Base-by-base conservation (phyloP, 2,888 invertebrate species). In the Eupithecia insigniata region DNA sequence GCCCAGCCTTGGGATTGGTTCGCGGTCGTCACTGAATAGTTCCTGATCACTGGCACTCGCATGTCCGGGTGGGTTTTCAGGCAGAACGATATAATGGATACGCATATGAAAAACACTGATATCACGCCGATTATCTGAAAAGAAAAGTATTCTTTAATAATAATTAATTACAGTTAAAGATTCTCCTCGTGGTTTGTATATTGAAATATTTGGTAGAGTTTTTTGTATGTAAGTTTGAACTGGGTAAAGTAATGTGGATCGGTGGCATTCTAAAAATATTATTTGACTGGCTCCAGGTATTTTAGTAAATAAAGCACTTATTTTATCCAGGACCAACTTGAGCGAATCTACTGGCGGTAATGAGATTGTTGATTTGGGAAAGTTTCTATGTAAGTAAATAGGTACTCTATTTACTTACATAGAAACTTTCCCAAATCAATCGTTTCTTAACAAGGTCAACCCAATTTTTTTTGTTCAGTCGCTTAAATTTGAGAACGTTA, bases 41-140 rank as follows among this genome's bases (percentile, higher is more conserved):
- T 97, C 83, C 95, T 95, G 82, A 98, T 97, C 84, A 97, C 96
- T 78, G 99, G 99, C 85, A 98, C 98, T 85, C 99, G 95, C 98
- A 99, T 98, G 92, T 98, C 99, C 79, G 99, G 99, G 94, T 99
- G 99, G 66, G 99, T 99, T 95, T 99, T 99, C 89, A 99, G 96
- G 95, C 99, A 99, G 95, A 99, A 99, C 83, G 99, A 99, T 92
- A 99, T 95, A 91, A 99, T 99, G 82, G 99, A 99, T 82, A 99
- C 98, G 95, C 99, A 98, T 92, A 99, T 99, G 96, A 99, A 99
- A 96, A 99, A 99, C 87, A 99, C 99, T 81, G 99, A 99, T 90
- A 99, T 96, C 80, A 99, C 97, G 83, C 99, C 99, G 90, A 99
- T 98, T 86, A 99, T 97, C 99, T 99, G 97, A 60, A 96, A 96